Evolutionary conservation across 1,140 invertebrate genomes (phyloP), one percentile per base, ranked within the genome.

Genomic region (Calliphora vicina): DNA sequence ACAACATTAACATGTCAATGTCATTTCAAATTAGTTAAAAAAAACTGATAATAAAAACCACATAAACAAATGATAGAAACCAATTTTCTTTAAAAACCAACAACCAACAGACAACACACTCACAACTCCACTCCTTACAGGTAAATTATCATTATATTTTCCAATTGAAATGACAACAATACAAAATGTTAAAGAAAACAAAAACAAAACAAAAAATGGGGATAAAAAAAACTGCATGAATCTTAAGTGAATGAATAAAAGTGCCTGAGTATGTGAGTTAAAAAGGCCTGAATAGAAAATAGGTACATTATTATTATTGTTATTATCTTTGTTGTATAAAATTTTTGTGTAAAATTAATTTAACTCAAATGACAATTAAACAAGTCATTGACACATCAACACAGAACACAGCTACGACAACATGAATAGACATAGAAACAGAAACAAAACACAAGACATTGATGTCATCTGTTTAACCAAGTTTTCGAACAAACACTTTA

Each of bases 61-160:
- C 74, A 74, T 20, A 78, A 78, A 78, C 74, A 78, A 78, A 78
- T 78, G 74, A 78, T 78, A 26, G 74, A 78, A 78, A 78, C 35
- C 23, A 67, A 57, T 57, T 57, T 57, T n/a, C 50, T 57, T 57
- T 57, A 23, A 23, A 67, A n/a, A n/a, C n/a, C n/a, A n/a, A n/a
- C n/a, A n/a, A n/a, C 15, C 50, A 57, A 67, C 45, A 50, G 45
- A 50, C 61, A 25, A 67, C 61, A 67, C 9, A 67, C 8, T 17
- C n/a, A 67, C 61, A 67, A 67, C 61, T 23, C 8, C 61, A 67
- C 61, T 67, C 61, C 61, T 67, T 23, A n/a, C 61, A 67, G 61
- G 61, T 67, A 67, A 67, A 67, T 67, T 67, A 67, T 67, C n/a
- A 67, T 57, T 57, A 67, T 23, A 67, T 67, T 67, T 67, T 67